Evolutionary conservation across 2,113 vertebrate species (phyloP).

Genomic region (Vombatus ursinus): DNA sequence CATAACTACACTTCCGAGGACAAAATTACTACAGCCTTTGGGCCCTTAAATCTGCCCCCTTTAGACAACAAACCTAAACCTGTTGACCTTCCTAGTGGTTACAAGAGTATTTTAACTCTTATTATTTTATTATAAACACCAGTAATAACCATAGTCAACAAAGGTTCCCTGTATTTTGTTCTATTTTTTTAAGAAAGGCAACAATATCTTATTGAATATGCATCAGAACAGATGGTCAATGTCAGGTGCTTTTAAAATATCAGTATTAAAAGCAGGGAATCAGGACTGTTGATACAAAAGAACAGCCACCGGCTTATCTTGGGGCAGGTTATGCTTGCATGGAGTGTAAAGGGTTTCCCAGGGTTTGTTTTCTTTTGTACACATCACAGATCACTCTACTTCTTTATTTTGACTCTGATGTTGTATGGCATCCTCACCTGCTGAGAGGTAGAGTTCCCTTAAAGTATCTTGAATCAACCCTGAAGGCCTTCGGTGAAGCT

Average conservation of each 20-base stretch:
- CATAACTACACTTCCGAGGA: neutral
- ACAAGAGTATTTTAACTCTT: neutral
- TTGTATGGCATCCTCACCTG: constrained; percentile 48
- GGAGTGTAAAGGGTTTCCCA: constrained; percentile 37
- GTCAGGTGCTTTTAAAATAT: neutral
- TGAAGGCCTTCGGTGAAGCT: constrained; percentile 57
- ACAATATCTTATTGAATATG: neutral
- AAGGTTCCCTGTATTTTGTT: neutral
- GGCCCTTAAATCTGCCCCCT: neutral
- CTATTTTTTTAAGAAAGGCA: constrained; percentile 19
- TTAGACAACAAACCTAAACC: neutral
- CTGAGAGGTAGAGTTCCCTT: constrained; percentile 51
- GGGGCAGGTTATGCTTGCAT: constrained; percentile 1
- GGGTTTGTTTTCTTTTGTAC: constrained; percentile 22
- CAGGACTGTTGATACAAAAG: neutral
- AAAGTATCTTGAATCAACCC: constrained; percentile 56
- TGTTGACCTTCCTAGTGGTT: neutral
- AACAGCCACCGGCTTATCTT: constrained; percentile 6
- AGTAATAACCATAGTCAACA: neutral
- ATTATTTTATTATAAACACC: neutral
- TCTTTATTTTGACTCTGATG: constrained; percentile 13
- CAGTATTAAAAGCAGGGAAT: neutral
- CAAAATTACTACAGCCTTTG: neutral
- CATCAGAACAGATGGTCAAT: neutral
- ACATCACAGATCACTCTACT: constrained; percentile 31